These are phyloP conservation scores for Ranitomeya imitator DNA, from an alignment of 2,113 vertebrate genomes.

Conservation along the genomic window DNA sequence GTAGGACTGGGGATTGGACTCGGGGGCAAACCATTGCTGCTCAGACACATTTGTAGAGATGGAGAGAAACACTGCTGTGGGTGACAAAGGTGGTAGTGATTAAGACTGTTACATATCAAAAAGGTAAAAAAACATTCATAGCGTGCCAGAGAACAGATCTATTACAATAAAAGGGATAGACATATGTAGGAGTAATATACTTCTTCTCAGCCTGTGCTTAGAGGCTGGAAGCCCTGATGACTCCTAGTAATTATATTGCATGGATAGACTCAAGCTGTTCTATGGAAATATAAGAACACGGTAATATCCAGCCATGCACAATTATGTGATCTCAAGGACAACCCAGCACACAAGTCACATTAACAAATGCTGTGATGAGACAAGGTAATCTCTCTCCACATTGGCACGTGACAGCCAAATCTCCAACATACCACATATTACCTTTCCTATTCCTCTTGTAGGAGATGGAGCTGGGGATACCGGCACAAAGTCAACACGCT, in stretches of 20 bases:
- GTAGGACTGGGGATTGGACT: slow-evolving; percentile 89
- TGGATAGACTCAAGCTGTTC: neutral
- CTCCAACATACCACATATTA: slow-evolving; percentile 60
- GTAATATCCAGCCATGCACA: slow-evolving; percentile 23
- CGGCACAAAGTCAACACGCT: slow-evolving; percentile 93
- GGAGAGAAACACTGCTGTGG: slow-evolving; percentile 92
- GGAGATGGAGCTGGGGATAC: slow-evolving; percentile 97
- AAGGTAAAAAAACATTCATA: neutral
- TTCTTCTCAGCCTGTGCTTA: slow-evolving; percentile 49
- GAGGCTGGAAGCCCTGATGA: slow-evolving; percentile 47
- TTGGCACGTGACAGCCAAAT: neutral
- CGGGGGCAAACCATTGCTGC: slow-evolving; percentile 89
- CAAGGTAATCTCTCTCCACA: neutral
- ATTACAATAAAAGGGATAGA: rapidly evolving
- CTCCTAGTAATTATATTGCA: slow-evolving; percentile 36
- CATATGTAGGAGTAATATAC: slow-evolving; percentile 42
- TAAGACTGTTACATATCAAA: neutral
- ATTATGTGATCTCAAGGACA: neutral
- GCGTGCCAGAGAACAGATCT: neutral
- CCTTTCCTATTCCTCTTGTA: slow-evolving; percentile 94
- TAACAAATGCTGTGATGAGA: neutral
- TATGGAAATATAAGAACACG: neutral
- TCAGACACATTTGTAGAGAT: slow-evolving; percentile 93
- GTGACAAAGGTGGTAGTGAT: slow-evolving; percentile 37
- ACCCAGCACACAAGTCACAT: neutral